Evolutionary conservation across 1,140 invertebrate genomes (phyloP), one percentile per base, ranked within the genome.

Genomic region (Mizuhopecten yessoensis): DNA sequence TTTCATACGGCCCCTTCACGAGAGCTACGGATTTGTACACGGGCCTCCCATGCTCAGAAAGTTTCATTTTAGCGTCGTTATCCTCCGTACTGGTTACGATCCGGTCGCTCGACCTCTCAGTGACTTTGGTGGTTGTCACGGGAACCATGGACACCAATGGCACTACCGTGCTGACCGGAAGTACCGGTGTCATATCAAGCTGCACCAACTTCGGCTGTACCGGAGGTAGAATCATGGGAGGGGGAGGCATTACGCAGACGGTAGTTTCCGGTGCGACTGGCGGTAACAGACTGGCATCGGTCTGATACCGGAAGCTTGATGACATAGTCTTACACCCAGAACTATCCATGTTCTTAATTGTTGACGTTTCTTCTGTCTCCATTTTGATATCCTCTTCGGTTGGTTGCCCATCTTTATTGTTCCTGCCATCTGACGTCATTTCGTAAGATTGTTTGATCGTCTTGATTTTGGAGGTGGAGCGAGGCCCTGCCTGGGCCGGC

Each of bases 1-100:
- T 34, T 34, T 92, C 92, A 57, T 92, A 92, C 17, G 92, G 92
- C 23, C 92, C 92, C 86, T 91, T 92, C 34, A 92, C 92, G 45
- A 92, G 39, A 34, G 92, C 92, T 36, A 92, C 92, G 2, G 92
- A 88, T 88, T 92, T 92, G 88, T 91, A 92, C 9, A 92, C 86
- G 11, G 92, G 92, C 5, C 92, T 88, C 75, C 89, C 91, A 34
- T 33, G 57, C 20, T 89, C 88, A 10, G 45, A 86, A 20, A 75
- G 45, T 11, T 75, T 75, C 88, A 86, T 89, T 86, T 87, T 90
- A 20, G 89, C 86, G 29, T 90, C 89, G 17, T 86, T 49, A 87
- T 90, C 39, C n/a, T 87, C 89, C 15, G 39, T 33, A 17, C 39
- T 86, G 1, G 89, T 49, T 0, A 90, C 86, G 33, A 90, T 90